Percentiles rank a stretch among this genome's conserved stretches.
These are phyloP conservation scores for Paramormyrops hopkinsi DNA, from an alignment of 2,797 vertebrate genomes.

Conservation along the genomic window DNA sequence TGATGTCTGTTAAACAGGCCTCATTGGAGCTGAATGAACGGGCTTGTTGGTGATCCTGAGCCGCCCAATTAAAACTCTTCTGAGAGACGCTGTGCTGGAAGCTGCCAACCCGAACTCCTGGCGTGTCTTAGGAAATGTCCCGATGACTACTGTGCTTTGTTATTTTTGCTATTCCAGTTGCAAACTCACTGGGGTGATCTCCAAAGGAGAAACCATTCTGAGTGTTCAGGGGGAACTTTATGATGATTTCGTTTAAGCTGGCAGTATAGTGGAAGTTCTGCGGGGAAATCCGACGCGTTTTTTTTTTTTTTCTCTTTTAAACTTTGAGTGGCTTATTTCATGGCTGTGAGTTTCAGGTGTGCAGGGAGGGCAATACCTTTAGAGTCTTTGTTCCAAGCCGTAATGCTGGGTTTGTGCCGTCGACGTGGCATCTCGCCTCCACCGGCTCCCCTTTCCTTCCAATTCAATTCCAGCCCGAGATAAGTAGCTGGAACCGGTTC, in stretches of 20 bases:
- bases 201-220: not conserved
- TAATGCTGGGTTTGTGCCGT: not conserved
- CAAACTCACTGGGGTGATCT: not conserved
- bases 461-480: not conserved
- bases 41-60: not conserved
- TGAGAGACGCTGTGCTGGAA: not conserved
- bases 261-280: not conserved
- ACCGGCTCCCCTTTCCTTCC: not conserved
- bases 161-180: not conserved
- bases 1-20: not conserved
- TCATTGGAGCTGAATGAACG: conserved; percentile 7
- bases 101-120: not conserved
- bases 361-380: not conserved
- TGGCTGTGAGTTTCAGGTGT: not conserved
- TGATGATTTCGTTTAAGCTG: not conserved
- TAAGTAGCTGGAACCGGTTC: not conserved
- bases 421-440: not conserved
- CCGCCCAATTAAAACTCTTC: not conserved
- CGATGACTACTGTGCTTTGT: not conserved
- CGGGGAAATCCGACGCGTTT: not conserved
- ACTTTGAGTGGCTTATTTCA: not conserved
- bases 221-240: not conserved
- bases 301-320: not conserved
- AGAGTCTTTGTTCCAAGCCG: not conserved
- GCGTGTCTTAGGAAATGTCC: not conserved